phyloP scores from a whole-genome alignment of 2,888 invertebrate genomes.

The Trissolcus japonicus region DNA sequence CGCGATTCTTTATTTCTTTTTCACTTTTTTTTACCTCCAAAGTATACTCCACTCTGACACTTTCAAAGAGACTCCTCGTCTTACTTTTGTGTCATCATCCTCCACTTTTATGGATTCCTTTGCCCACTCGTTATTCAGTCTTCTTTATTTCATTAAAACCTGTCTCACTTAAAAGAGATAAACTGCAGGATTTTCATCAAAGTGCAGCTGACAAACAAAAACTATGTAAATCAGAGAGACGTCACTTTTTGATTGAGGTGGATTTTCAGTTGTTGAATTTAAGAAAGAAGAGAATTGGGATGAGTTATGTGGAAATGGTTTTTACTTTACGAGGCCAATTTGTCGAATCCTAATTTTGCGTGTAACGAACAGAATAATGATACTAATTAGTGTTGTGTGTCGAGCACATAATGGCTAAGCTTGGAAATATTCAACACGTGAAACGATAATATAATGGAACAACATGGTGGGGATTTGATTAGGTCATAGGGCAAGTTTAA shows the following conservation, averaged over 20 bases:
- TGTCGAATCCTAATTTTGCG: not conserved
- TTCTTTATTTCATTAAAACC: slow-evolving; percentile 18
- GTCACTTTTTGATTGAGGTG: too few species aligned
- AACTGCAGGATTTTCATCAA: not conserved
- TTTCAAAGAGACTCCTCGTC: slow-evolving; percentile 18
- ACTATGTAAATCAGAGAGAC: too few species aligned
- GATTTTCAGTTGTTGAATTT: too few species aligned
- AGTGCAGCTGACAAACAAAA: too few species aligned
- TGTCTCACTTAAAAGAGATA: slow-evolving; percentile 20
- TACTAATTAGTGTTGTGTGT: too few species aligned
- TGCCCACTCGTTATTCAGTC: slow-evolving; percentile 3
- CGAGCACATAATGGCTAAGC: not conserved
- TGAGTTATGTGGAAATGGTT: too few species aligned
- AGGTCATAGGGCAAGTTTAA: slow-evolving; percentile 73
- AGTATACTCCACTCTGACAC: slow-evolving; percentile 19
- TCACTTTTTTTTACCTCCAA: not conserved
- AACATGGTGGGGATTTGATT: slow-evolving; percentile 62
- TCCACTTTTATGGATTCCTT: slow-evolving; percentile 23
- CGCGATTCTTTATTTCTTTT: not conserved
- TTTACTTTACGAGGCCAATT: too few species aligned
- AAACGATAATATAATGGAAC: slow-evolving; percentile 30
- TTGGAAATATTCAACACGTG: slow-evolving; percentile 29
- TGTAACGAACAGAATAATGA: too few species aligned
- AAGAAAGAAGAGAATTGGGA: too few species aligned
- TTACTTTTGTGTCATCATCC: slow-evolving; percentile 31